Evolutionary conservation across 2,888 invertebrate species (phyloP).

Genomic region (Pediacus dermestoides): DNA sequence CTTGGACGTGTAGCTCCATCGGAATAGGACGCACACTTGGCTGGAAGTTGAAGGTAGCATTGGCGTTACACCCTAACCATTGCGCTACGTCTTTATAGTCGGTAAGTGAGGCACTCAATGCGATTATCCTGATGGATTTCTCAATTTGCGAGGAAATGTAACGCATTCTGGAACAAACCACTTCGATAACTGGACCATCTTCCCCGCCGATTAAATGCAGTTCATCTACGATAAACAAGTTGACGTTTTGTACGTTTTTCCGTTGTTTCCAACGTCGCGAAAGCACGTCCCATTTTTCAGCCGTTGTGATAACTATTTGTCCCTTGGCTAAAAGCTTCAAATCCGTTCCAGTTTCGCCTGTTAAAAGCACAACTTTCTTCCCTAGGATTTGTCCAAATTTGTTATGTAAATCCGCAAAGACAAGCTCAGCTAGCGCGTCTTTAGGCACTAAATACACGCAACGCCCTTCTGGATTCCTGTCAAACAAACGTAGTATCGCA

Average conservation of each 20-base stretch:
- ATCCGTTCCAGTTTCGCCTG: conserved; percentile 97
- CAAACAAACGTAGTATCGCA: conserved; percentile 83
- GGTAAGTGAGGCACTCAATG: conserved; percentile 81
- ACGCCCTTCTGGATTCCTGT: conserved; percentile 69
- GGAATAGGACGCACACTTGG: conserved; percentile 95
- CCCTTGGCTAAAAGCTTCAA: conserved; percentile 89
- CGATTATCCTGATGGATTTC: conserved; percentile 86
- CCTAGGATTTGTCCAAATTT: conserved; percentile 81
- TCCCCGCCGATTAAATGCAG: conserved; percentile 87
- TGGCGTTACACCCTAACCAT: conserved; percentile 93
- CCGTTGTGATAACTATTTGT: conserved; percentile 94
- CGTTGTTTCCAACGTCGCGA: conserved; percentile 98
- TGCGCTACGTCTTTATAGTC: conserved; percentile 94
- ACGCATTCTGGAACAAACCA: conserved; percentile 80
- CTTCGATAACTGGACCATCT: conserved; percentile 90
- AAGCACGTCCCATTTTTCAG: conserved; percentile 98
- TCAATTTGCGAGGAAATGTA: conserved; percentile 96
- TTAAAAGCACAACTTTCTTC: conserved; percentile 84
- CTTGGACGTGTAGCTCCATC: conserved; percentile 93
- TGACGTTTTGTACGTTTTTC: conserved; percentile 96
- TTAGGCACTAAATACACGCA: conserved; percentile 93
- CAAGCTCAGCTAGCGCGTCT: conserved; percentile 84
- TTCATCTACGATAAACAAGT: conserved; percentile 95
- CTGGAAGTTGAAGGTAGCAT: conserved; percentile 97
- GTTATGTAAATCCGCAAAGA: conserved; percentile 87